phyloP scores from a whole-genome alignment of 2,888 invertebrate genomes.

The Drosophila kokeensis region DNA sequence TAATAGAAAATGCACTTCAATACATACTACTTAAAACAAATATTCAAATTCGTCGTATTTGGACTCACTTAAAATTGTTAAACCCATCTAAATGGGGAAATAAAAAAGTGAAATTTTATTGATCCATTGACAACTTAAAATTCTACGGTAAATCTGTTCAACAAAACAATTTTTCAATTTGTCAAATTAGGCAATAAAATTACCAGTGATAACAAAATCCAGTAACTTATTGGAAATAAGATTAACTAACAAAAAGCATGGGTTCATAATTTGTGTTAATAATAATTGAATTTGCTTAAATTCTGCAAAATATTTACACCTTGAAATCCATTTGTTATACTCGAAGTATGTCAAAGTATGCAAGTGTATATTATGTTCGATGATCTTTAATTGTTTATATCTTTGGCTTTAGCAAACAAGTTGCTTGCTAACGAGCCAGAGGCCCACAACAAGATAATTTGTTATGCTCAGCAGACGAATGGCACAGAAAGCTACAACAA shows the following conservation, averaged over 20 bases:
- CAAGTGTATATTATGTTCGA: slow-evolving; percentile 49
- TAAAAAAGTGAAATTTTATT: neutral
- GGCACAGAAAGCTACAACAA: slow-evolving; percentile 40
- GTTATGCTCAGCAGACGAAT: slow-evolving; percentile 66
- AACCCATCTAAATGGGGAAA: neutral
- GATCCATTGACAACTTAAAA: neutral
- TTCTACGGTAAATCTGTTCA: neutral
- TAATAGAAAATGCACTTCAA: neutral
- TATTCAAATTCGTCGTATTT: neutral
- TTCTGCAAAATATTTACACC: neutral
- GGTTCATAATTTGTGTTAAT: neutral
- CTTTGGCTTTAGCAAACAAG: slow-evolving; percentile 62
- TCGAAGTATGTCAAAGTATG: neutral
- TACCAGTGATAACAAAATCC: neutral
- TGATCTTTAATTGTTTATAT: slow-evolving; percentile 38
- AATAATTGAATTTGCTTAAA: neutral
- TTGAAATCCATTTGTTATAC: neutral
- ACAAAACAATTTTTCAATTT: neutral
- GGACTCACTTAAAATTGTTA: neutral
- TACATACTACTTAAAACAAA: neutral
- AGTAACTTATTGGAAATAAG: too few species aligned
- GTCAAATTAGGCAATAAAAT: neutral
- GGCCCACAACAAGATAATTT: slow-evolving; percentile 72
- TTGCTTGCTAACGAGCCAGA: slow-evolving; percentile 70
- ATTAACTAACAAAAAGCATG: neutral